Base-by-base conservation (phyloP, 2,797 vertebrate species). In the Ambastaia sidthimunki region DNA sequence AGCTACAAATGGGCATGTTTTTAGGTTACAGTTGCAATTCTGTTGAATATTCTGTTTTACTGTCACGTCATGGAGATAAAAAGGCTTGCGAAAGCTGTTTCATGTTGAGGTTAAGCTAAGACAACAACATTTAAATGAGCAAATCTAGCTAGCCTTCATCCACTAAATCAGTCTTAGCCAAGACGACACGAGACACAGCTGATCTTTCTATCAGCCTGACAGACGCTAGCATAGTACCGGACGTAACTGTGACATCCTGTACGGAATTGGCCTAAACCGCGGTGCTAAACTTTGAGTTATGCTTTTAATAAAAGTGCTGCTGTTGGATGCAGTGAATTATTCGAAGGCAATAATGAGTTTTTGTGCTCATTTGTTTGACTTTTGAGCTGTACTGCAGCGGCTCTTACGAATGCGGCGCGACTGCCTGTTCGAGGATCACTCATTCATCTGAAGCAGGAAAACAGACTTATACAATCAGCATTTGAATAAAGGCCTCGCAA, bases 381-480 rank as follows among this genome's bases (percentile, higher is more conserved):
- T 85, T 84, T 80, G 54, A 60, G 71, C 71, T 73, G n/a, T 44
- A 73, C 44, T 47, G 59, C 71, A 76, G 59, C 48, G 41, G 67
- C 11, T 31, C 71, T 82, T 52, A 74, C 37, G 62, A 70, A 80
- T 69, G 54, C 73, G 74, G 78, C n/a, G 21, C 28, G 34, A 71
- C 70, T 57, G 47, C 34, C 41, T 54, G 67, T 82, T 82, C 82
- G 74, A 73, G 71, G 57, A 77, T 76, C 80, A 81, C 80, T 65
- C 74, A 80, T 73, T 37, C n/a, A 82, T 82, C 23, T 72, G 68
- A 80, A 80, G 69, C 84, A 50, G 68, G 21, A 81, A 85, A 71
- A 78, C 71, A 65, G 71, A 74, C 76, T 83, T 82, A 57, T 78
- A 80, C 81, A 84, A 80, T 82, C 70, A 82, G 62, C 55, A 55